Base-by-base conservation (phyloP, 2,797 vertebrate genomes). In the Paratrypauchen microcephalus region DNA sequence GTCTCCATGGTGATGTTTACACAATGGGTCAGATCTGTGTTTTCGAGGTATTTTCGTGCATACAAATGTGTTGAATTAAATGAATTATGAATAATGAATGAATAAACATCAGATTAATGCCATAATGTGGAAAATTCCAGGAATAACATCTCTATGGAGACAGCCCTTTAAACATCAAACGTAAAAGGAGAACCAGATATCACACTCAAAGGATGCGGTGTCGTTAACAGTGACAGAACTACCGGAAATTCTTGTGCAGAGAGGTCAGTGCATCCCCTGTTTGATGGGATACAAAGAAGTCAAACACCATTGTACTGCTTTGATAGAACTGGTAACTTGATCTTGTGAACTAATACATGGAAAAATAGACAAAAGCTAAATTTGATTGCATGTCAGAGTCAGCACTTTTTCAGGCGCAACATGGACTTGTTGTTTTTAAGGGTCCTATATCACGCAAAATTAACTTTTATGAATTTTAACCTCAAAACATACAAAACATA, bases 231-330 rank as follows among this genome's bases (percentile, higher is more conserved):
- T 80, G 84, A 85, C 82, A 83, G 66, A 69, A 78, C 65, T 77
- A 71, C 73, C 71, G 85, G 79, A 88, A 80, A 92, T 76, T 78
- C 68, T 85, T 83, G 76, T 82, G 72, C 80, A 89, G 87, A 85
- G 80, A 86, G 87, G 87, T 89, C 90, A 89, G 58, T 2, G 12
- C 79, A 82, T 91, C 87, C 83, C 21, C 75, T 75, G 78, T 89
- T 87, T 88, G 87, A 86, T 88, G 48, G 68, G 54, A 78, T 70
- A 88, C 87, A 91, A 88, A 83, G 82, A 59, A 75, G 71, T 73
- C 73, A 71, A 82, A 78, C 75, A 71, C 18, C 66, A 79, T 82
- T 91, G 87, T 88, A 0, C 82, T 87, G 79, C 78, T 80, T 82
- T 71, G 68, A 82, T 64, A 76, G 56, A 0, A 24, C 72, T 85